Base-by-base conservation (phyloP, 2,888 invertebrate genomes). In the Drosophila incognita region DNA sequence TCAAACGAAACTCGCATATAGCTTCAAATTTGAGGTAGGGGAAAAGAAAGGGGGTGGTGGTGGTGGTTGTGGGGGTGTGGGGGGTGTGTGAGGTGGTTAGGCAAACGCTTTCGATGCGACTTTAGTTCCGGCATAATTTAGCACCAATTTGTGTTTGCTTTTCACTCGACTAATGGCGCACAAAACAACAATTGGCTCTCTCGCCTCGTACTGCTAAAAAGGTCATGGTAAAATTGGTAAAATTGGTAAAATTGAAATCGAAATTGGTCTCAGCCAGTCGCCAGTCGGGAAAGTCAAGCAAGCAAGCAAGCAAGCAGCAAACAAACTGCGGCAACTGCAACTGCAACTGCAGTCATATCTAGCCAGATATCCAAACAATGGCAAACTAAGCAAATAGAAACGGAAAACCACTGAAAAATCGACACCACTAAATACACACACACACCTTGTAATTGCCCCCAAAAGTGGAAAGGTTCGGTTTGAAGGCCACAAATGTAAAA, bases 141-240 rank as follows among this genome's bases (percentile, higher is more conserved):
- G 85, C 85, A 86, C 85, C 87, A 89, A 86, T 86, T 89, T 86
- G 82, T 85, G 84, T 86, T 89, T 86, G 85, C 89, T 82, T 86
- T 89, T 82, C 82, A 72, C 76, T 82, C 66, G 75, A 78, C 87
- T 85, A 85, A 89, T 85, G 79, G 87, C 72, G 70, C 74, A 27
- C 27, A 56, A 27, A 27, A 54, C 35, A 53, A 79, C 65, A 79
- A 76, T 76, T 83, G 81, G 63, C 52, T 69, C 59, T 51, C 60
- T 79, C 69, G 42, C 42, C 42, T 42, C 21, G 42, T 11, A 42
- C 21, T 5, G 65, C 67, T 65, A 77, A 80, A 85, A 85, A 85
- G 89, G 85, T 85, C 85, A 85, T 73, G 89, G 85, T 73, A 89
- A 85, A 89, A 88, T 86, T 83, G 88, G 70, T 73, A 85, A 86